Evolutionary conservation across 1,140 invertebrate genomes (phyloP).

Genomic region (Zophobas atratus): DNA sequence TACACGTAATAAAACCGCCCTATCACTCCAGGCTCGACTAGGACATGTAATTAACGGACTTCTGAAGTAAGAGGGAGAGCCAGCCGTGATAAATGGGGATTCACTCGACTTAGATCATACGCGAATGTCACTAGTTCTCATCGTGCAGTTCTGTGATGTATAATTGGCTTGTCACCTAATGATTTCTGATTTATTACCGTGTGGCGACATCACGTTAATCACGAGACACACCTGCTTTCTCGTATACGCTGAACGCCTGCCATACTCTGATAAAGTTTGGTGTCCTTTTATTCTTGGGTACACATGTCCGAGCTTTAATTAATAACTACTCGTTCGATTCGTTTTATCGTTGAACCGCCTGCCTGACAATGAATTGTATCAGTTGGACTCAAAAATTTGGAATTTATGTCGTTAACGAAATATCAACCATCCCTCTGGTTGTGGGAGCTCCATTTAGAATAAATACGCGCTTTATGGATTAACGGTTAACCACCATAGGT

Average conservation of each 20-base stretch:
- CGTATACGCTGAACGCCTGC: conserved; percentile 23
- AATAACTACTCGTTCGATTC: background rate
- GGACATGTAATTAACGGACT: conserved; percentile 33
- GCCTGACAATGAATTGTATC: too few relatives aligned
- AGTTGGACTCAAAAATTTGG: too few relatives aligned
- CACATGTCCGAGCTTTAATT: conserved; percentile 38
- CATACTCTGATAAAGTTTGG: conserved; percentile 19
- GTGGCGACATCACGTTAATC: conserved; percentile 56
- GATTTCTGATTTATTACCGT: conserved; percentile 61
- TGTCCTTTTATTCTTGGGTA: conserved; percentile 11
- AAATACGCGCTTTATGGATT: too few relatives aligned
- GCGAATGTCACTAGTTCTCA: conserved; percentile 57
- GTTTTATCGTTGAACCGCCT: too few relatives aligned
- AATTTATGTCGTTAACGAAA: too few relatives aligned
- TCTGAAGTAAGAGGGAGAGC: conserved; percentile 25
- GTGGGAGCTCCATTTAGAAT: too few relatives aligned
- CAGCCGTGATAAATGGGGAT: conserved; percentile 52
- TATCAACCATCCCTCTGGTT: too few relatives aligned
- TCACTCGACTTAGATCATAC: conserved; percentile 53
- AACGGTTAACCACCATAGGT: too few relatives aligned
- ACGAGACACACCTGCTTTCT: conserved; percentile 55
- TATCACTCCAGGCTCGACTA: background rate
- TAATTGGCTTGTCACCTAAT: conserved; percentile 61
- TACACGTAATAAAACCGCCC: conserved; percentile 17
- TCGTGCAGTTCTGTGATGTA: conserved; percentile 54